Percentiles rank a stretch among this genome's conserved stretches.
Conservation (phyloP, 2,888 invertebrate genomes). For the Nomada hirtipes region DNA sequence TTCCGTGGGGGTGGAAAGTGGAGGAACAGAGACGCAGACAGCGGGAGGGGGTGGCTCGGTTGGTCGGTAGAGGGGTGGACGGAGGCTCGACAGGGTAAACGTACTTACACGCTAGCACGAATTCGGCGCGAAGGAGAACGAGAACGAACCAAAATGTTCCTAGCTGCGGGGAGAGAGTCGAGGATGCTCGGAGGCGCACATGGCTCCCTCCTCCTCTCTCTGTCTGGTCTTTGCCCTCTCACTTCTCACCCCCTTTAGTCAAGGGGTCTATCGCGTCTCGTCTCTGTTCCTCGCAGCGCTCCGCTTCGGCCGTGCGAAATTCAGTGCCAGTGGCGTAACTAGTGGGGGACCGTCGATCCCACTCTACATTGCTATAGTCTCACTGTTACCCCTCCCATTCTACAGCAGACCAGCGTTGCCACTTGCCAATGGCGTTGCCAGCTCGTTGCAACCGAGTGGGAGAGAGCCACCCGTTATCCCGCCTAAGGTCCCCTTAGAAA, state of each 20-base stretch:
- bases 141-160: constrained; percentile 47
- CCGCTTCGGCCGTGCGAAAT: constrained; percentile 68
- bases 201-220: constrained; percentile 56
- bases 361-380: constrained; percentile 55
- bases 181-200: constrained; percentile 71
- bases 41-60: constrained; percentile 10
- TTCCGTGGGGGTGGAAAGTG: constrained; percentile 67
- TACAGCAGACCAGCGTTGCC: constrained; percentile 64
- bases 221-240: constrained; percentile 33
- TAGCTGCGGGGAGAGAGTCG: constrained; percentile 41
- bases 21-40: constrained; percentile 27
- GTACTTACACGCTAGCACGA: constrained; percentile 64
- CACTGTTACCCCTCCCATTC: constrained; percentile 55
- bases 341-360: constrained; percentile 57
- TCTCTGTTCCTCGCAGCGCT: constrained; percentile 58
- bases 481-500: constrained; percentile 68
- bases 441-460: constrained; percentile 65
- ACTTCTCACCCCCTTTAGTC: constrained; percentile 43
- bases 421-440: constrained; percentile 74
- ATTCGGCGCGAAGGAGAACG: constrained; percentile 66
- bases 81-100: constrained; percentile 58
- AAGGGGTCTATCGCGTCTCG: constrained; percentile 54
- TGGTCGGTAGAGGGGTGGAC: constrained; percentile 20
- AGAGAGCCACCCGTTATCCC: constrained; percentile 56
- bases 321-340: constrained; percentile 70